phyloP scores from a whole-genome alignment of 2,113 vertebrate species.

The Grus americana region DNA sequence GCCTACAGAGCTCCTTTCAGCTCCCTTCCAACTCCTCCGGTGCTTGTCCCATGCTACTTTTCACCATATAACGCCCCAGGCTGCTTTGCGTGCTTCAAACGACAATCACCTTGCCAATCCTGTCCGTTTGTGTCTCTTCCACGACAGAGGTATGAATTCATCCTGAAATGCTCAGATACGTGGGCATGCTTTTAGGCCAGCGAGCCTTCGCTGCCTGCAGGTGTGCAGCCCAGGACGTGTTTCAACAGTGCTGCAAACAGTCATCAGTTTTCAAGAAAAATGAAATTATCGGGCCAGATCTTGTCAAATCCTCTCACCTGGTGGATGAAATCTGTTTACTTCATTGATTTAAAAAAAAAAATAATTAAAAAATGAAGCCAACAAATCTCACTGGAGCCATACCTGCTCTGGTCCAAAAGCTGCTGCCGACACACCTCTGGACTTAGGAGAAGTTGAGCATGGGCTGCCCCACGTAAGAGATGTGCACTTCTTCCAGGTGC shows the following conservation, averaged over 20 bases:
- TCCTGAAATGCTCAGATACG: background rate
- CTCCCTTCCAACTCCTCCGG: background rate
- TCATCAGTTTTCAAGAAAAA: background rate
- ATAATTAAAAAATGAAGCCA: background rate
- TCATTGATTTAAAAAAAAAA: background rate
- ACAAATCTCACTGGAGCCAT: background rate
- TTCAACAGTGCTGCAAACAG: background rate
- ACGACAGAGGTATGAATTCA: background rate
- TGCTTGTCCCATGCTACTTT: background rate
- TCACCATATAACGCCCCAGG: background rate
- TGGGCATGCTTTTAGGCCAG: background rate
- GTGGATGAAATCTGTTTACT: background rate
- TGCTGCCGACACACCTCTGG: background rate
- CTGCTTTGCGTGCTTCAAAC: background rate
- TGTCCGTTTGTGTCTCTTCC: background rate
- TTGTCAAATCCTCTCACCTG: background rate
- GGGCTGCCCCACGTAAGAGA: slow-evolving; percentile 92
- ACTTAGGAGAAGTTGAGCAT: slow-evolving; percentile 94
- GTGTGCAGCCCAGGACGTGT: background rate
- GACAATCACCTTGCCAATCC: background rate
- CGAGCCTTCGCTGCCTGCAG: background rate
- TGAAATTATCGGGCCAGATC: background rate
- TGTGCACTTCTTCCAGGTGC: slow-evolving; percentile 87
- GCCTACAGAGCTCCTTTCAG: background rate
- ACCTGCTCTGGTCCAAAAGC: background rate